Conservation (phyloP, 1,140 invertebrate species). For the Stenopsyche tienmushanensis region DNA sequence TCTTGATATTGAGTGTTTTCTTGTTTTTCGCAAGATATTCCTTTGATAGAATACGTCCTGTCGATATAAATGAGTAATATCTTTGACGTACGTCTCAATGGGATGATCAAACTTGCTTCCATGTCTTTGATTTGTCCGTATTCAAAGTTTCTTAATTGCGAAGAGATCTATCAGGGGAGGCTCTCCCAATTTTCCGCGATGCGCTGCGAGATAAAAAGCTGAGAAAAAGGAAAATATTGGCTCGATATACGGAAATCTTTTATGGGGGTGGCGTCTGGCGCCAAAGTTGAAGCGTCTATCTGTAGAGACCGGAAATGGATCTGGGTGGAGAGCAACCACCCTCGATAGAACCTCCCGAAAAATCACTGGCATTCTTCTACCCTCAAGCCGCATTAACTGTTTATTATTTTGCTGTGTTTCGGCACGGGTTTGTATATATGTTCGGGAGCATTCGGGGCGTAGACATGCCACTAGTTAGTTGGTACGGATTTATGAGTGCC, state of each 20-base stretch:
- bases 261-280: slow-evolving; percentile 26
- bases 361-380: background rate
- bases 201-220: slow-evolving; percentile 14
- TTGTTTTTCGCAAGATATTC: no score
- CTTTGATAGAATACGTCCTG: no score
- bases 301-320: slow-evolving; percentile 27
- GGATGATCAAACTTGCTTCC: no score
- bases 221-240: slow-evolving; percentile 25
- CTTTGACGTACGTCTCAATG: no score
- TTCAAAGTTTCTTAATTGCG: background rate
- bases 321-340: slow-evolving; percentile 7
- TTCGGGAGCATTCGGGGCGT: background rate
- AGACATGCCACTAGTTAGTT: slow-evolving; percentile 7
- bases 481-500: background rate
- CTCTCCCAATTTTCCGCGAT: slow-evolving; percentile 1
- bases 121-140: no score
- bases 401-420: slow-evolving; percentile 16
- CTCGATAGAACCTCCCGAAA: background rate
- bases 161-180: background rate
- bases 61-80: no score
- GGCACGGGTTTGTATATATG: background rate
- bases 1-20: no score
- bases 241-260: slow-evolving; percentile 30
- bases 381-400: slow-evolving; percentile 21
- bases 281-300: slow-evolving; percentile 26